Evolutionary conservation across 2,888 invertebrate species (phyloP).

Genomic region (Dioctria rufipes): DNA sequence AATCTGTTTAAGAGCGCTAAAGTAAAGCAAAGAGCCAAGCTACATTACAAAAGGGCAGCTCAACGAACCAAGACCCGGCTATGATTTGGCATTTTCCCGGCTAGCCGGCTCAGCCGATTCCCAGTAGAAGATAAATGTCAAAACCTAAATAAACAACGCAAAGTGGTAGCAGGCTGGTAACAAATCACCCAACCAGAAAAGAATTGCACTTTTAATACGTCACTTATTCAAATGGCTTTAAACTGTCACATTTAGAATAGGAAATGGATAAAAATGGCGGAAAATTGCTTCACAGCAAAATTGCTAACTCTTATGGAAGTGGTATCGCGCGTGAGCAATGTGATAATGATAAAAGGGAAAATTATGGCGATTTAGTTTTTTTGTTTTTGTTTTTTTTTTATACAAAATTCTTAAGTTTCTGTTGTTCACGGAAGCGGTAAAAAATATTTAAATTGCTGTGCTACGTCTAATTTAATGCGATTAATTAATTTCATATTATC

Average conservation of each 20-base stretch:
- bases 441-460: conserved; percentile 1
- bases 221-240: conserved; percentile 36
- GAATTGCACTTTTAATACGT: conserved; percentile 9
- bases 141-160: conserved; percentile 15
- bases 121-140: conserved; percentile 17
- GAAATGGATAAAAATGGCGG: conserved; percentile 47
- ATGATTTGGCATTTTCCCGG: too few relatives aligned
- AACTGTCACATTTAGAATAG: conserved; percentile 51
- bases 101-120: too few relatives aligned
- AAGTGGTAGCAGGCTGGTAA: conserved; percentile 17
- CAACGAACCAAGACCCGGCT: background rate
- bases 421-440: background rate
- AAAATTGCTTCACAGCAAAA: conserved; percentile 47
- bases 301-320: conserved; percentile 10
- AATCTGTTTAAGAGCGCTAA: background rate
- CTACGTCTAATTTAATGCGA: too few relatives aligned
- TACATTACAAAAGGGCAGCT: background rate
- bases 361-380: conserved; percentile 26
- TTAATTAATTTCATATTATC: too few relatives aligned
- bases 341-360: conserved; percentile 23
- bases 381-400: background rate
- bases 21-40: conserved; percentile 1
- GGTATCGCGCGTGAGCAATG: background rate
- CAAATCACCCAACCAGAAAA: conserved; percentile 38
- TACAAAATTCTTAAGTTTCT: too few relatives aligned